Evolutionary conservation across 1,140 invertebrate genomes (phyloP).

Genomic region (Caenorhabditis remanei): DNA sequence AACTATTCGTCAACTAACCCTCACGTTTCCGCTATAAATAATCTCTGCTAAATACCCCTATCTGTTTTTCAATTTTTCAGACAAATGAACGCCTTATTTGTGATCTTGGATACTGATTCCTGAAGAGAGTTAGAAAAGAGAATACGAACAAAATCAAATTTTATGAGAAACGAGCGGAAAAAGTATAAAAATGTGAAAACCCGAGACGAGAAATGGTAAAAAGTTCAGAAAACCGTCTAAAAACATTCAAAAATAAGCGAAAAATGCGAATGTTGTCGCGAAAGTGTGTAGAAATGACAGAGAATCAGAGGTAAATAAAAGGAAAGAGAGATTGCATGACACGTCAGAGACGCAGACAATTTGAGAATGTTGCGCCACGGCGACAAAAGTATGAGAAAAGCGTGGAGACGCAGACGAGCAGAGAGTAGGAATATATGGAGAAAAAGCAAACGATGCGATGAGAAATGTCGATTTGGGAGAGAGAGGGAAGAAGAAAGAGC

Average conservation of each 20-base stretch:
- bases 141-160: not conserved
- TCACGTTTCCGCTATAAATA: no score
- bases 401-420: not conserved
- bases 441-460: not conserved
- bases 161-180: no score
- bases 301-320: constrained; percentile 49
- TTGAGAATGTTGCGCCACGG: not conserved
- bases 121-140: not conserved
- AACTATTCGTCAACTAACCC: no score
- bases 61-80: no score
- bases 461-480: not conserved
- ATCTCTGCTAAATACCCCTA: no score
- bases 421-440: not conserved
- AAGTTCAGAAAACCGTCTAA: no score
- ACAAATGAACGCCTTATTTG: not conserved
- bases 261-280: not conserved
- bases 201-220: no score
- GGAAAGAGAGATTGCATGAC: not conserved
- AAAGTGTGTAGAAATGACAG: constrained; percentile 27
- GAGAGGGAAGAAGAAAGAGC: not conserved
- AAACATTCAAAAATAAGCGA: not conserved
- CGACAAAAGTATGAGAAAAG: not conserved
- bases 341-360: constrained; percentile 25
- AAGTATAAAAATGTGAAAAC: no score
- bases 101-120: not conserved